phyloP scores from a whole-genome alignment of 1,140 invertebrate genomes.

The Panonychus citri region DNA sequence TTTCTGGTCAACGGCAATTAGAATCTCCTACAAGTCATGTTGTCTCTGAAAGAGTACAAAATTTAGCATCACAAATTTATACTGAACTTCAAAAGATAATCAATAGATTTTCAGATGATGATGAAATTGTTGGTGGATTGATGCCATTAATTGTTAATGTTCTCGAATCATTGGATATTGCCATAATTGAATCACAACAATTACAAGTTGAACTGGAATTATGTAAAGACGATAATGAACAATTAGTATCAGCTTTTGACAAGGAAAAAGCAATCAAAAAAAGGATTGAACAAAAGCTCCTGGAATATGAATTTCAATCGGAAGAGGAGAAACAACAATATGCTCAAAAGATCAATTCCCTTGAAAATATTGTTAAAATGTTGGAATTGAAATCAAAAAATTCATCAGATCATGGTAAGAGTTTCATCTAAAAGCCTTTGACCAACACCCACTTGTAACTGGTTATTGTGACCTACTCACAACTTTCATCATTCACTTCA shows the following conservation, averaged over 20 bases:
- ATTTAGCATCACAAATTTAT: conserved; percentile 85
- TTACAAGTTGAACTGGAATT: conserved; percentile 91
- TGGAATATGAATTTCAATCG: conserved; percentile 82
- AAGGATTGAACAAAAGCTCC: conserved; percentile 68
- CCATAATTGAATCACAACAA: conserved; percentile 91
- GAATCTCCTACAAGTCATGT: conserved; percentile 10
- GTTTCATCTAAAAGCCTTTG: too few relatives aligned
- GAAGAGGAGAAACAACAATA: conserved; percentile 86
- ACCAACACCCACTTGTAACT: too few relatives aligned
- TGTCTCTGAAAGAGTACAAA: conserved; percentile 43
- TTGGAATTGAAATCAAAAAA: conserved; percentile 95
- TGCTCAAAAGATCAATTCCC: conserved; percentile 65
- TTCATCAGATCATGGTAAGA: conserved; percentile 69
- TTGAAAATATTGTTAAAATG: conserved; percentile 93
- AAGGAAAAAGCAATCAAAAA: conserved; percentile 88
- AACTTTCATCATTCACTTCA: too few relatives aligned
- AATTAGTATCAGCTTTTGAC: conserved; percentile 94
- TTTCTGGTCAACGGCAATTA: not conserved
- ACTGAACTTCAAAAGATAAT: conserved; percentile 98
- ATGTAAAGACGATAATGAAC: conserved; percentile 92
- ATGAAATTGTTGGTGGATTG: conserved; percentile 90
- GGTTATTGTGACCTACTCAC: too few relatives aligned
- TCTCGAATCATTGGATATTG: conserved; percentile 80
- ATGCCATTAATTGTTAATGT: conserved; percentile 97
- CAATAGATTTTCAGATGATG: conserved; percentile 43